A percentile compares a stretch with the other conserved stretches of the same genome.
Conservation (phyloP, 2,797 vertebrate species). For the Micrastur ruficollis region DNA sequence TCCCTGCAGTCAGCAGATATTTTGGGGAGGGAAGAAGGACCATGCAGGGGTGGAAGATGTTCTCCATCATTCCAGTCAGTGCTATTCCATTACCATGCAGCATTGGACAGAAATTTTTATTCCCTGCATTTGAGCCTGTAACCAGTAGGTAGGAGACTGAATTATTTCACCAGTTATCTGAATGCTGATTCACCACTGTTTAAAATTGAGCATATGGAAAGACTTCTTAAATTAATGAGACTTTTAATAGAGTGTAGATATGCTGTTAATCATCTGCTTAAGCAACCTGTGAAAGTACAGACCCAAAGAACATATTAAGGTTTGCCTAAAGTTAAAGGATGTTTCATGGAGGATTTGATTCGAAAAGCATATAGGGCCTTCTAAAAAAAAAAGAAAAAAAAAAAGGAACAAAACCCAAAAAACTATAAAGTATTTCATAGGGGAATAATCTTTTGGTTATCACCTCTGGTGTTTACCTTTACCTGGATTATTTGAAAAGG, state of each 20-base stretch:
- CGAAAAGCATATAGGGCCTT: neutral
- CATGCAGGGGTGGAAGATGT: neutral
- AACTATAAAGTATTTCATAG: neutral
- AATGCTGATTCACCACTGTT: neutral
- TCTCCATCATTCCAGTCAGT: neutral
- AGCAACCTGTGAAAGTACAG: neutral
- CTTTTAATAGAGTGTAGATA: neutral
- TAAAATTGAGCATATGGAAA: neutral
- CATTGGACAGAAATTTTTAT: neutral
- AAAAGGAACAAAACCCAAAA: neutral
- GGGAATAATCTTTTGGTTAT: neutral
- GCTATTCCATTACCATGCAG: neutral
- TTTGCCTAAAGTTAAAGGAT: neutral
- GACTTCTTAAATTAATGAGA: neutral
- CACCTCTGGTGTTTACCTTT: neutral
- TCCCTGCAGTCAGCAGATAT: neutral
- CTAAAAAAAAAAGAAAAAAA: neutral
- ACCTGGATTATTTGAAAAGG: neutral
- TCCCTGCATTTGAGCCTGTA: neutral
- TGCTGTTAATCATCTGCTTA: neutral
- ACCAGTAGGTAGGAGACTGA: neutral
- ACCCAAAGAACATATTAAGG: neutral
- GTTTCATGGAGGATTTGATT: neutral
- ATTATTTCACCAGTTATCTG: neutral
- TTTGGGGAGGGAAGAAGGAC: neutral